Evolutionary conservation across 1,140 invertebrate species (phyloP).

Genomic region (Leptinotarsa defecta): DNA sequence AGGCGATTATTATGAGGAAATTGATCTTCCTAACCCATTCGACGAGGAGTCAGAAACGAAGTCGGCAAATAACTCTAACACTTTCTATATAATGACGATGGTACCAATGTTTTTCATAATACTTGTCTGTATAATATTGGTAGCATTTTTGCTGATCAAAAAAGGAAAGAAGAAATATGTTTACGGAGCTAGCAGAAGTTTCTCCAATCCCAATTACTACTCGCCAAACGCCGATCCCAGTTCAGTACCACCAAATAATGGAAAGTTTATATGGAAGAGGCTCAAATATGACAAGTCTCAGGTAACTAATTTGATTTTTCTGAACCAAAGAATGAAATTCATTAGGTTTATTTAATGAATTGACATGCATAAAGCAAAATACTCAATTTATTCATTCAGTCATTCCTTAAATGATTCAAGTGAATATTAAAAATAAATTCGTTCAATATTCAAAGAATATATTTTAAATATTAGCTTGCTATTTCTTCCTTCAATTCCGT

Average conservation of each 20-base stretch:
- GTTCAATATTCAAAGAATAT: too few relatives aligned
- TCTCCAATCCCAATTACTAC: conserved; percentile 80
- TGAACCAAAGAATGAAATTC: too few relatives aligned
- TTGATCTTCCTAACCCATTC: conserved; percentile 12
- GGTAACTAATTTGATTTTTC: conserved; percentile 54
- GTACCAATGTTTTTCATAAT: conserved; percentile 55
- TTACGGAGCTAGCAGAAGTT: conserved; percentile 66
- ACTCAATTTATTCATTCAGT: too few relatives aligned
- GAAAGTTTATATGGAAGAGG: conserved; percentile 71
- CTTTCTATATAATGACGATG: conserved; percentile 39
- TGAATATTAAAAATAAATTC: too few relatives aligned
- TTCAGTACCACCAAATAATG: conserved; percentile 50
- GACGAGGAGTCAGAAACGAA: conserved; percentile 17
- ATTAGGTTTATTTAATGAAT: too few relatives aligned
- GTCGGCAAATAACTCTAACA: conserved; percentile 4
- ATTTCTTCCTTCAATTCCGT: too few relatives aligned
- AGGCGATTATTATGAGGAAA: conserved; percentile 25
- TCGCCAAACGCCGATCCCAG: conserved; percentile 58
- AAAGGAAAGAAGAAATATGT: conserved; percentile 65
- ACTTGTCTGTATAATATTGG: conserved; percentile 55
- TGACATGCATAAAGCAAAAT: too few relatives aligned
- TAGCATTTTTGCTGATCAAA: conserved; percentile 61
- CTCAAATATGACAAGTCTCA: conserved; percentile 73
- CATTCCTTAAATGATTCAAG: too few relatives aligned
- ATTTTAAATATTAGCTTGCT: too few relatives aligned